These are phyloP conservation scores for Acanthiza pusilla DNA, from an alignment of 2,797 vertebrate species.

Conservation along the genomic window DNA sequence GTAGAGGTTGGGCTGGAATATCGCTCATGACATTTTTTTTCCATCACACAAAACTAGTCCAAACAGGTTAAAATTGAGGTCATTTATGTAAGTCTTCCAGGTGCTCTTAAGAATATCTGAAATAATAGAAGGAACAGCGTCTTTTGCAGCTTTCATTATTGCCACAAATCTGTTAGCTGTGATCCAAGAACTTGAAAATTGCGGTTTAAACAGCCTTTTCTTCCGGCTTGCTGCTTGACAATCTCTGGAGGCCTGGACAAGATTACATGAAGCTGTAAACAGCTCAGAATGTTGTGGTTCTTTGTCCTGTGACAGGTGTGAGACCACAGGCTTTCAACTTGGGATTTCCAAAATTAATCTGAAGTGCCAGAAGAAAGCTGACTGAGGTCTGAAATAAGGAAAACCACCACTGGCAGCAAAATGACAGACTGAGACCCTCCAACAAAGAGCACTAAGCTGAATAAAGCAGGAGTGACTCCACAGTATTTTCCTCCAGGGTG, in stretches of 20 bases:
- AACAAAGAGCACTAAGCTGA: neutral
- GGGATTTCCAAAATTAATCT: neutral
- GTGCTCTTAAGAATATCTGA: neutral
- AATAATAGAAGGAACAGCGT: neutral
- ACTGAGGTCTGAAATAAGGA: neutral
- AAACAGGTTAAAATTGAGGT: slow-evolving; percentile 33
- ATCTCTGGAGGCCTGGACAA: neutral
- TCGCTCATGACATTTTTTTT: neutral
- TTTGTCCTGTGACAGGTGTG: neutral
- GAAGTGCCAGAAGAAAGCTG: slow-evolving; percentile 1
- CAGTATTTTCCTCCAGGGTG: neutral
- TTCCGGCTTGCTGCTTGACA: neutral
- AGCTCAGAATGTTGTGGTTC: neutral
- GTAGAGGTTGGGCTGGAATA: neutral
- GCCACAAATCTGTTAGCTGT: neutral
- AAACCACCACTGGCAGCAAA: neutral
- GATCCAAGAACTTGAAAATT: slow-evolving; percentile 32
- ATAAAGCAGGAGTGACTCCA: neutral
- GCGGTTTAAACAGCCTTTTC: neutral
- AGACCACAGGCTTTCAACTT: neutral
- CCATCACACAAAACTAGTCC: neutral
- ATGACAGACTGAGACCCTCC: neutral
- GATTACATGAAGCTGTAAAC: neutral
- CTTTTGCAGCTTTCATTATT: neutral
- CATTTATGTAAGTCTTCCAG: neutral